These are phyloP conservation scores for Pachypanchax playfairii DNA, from an alignment of 2,113 vertebrate genomes.

Conservation along the genomic window DNA sequence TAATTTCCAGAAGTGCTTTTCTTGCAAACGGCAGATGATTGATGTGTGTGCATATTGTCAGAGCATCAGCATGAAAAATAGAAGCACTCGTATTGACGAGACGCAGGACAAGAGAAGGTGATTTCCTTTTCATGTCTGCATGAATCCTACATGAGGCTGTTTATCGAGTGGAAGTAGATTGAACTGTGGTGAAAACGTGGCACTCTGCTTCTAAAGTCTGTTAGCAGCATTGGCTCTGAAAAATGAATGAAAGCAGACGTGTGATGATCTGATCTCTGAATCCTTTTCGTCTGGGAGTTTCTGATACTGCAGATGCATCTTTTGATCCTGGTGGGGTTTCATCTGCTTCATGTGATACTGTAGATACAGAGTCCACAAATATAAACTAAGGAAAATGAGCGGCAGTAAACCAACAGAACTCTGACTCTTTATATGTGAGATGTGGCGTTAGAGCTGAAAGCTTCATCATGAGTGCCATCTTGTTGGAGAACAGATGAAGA, in stretches of 20 bases:
- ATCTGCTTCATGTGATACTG: constrained; percentile 18
- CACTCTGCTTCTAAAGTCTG: constrained; percentile 3
- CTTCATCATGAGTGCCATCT: neutral
- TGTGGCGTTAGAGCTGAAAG: neutral
- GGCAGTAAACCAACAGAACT: neutral
- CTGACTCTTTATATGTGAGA: neutral
- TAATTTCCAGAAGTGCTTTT: neutral
- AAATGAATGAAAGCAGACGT: constrained; percentile 23
- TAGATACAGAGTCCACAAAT: neutral
- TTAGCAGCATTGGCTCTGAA: constrained; percentile 3
- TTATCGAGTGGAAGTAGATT: constrained; percentile 20
- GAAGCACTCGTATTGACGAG: constrained; percentile 31
- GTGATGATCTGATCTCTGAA: neutral
- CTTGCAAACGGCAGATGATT: constrained; percentile 20
- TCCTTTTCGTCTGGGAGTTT: neutral
- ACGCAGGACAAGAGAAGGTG: constrained; percentile 19
- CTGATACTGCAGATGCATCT: constrained; percentile 8
- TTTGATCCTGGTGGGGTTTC: constrained; percentile 24
- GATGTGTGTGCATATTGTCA: constrained; percentile 27
- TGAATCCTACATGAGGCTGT: constrained; percentile 44
- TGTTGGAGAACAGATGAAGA: constrained; percentile 9
- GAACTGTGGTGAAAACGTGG: constrained; percentile 9
- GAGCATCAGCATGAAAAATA: constrained; percentile 46
- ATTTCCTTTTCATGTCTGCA: constrained; percentile 41
- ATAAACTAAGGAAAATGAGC: neutral